These are phyloP conservation scores for Sebastiscus tertius DNA, from an alignment of 2,797 vertebrate species.

Conservation along the genomic window DNA sequence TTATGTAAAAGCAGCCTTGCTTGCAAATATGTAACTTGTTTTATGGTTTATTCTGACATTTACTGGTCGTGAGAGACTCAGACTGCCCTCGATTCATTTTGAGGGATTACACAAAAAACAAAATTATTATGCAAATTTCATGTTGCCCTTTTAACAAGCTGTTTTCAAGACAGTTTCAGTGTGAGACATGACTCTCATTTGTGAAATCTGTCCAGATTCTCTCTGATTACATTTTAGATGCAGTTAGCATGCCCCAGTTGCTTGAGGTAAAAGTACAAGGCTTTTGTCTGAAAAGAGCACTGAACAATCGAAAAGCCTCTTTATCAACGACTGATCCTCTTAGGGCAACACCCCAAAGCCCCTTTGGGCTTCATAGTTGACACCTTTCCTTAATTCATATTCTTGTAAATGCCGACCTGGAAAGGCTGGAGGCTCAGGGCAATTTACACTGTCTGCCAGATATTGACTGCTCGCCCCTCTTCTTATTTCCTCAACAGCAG, in stretches of 20 bases:
- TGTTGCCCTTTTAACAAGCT: not conserved
- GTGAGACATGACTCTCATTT: not conserved
- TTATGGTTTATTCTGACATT: not conserved
- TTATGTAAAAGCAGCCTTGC: too few species aligned
- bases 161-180: not conserved
- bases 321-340: not conserved
- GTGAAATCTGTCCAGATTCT: not conserved
- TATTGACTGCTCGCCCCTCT: not conserved
- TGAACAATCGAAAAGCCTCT: not conserved
- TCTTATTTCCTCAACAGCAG: not conserved
- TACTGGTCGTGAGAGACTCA: not conserved
- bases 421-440: not conserved
- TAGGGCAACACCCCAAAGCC: not conserved
- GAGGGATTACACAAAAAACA: not conserved
- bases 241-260: not conserved
- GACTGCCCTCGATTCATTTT: not conserved
- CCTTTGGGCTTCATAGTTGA: not conserved
- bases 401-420: not conserved
- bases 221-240: not conserved
- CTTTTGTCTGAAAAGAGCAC: not conserved
- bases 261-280: not conserved
- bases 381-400: not conserved
- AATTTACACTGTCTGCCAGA: slow-evolving; percentile 4
- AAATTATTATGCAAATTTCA: not conserved
- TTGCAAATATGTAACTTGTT: not conserved